These are phyloP conservation scores for Lepidochitona cinerea DNA, from an alignment of 2,888 invertebrate genomes.

Conservation along the genomic window DNA sequence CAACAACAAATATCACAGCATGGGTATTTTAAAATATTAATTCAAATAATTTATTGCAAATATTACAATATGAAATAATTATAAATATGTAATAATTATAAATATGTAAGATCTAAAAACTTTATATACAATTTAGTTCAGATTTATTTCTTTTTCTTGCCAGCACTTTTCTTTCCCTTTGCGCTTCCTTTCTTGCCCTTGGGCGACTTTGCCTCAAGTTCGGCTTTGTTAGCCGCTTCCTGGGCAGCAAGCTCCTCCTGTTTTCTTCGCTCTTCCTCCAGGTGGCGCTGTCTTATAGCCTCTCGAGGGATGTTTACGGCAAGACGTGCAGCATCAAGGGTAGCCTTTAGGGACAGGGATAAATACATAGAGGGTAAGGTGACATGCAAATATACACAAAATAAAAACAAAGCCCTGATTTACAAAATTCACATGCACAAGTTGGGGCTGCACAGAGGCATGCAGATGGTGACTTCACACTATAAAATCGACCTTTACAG, in stretches of 20 bases:
- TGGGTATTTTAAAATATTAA: no score
- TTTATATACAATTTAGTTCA: no score
- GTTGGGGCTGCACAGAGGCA: no score
- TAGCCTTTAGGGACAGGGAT: slow-evolving; percentile 44
- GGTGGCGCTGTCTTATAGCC: slow-evolving; percentile 66
- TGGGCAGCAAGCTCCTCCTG: slow-evolving; percentile 65
- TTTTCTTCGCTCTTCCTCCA: slow-evolving; percentile 64
- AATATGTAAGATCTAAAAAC: no score
- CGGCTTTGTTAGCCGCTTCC: slow-evolving; percentile 62
- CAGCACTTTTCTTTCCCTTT: slow-evolving; percentile 60
- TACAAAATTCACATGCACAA: no score
- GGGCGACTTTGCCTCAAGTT: slow-evolving; percentile 62
- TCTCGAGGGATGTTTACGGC: slow-evolving; percentile 64
- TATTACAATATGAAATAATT: no score
- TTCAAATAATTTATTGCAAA: no score
- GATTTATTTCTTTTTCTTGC: slow-evolving; percentile 69
- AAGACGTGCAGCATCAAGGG: slow-evolving; percentile 58
- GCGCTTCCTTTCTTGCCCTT: slow-evolving; percentile 61
- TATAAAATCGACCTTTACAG: no score
- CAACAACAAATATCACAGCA: no score
- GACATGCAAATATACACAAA: background rate
- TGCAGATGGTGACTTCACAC: no score
- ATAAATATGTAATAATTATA: no score
- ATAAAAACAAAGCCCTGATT: no score
- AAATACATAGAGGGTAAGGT: background rate